Conservation (phyloP, 1,140 invertebrate species). For the Drosophila oshimai region DNA sequence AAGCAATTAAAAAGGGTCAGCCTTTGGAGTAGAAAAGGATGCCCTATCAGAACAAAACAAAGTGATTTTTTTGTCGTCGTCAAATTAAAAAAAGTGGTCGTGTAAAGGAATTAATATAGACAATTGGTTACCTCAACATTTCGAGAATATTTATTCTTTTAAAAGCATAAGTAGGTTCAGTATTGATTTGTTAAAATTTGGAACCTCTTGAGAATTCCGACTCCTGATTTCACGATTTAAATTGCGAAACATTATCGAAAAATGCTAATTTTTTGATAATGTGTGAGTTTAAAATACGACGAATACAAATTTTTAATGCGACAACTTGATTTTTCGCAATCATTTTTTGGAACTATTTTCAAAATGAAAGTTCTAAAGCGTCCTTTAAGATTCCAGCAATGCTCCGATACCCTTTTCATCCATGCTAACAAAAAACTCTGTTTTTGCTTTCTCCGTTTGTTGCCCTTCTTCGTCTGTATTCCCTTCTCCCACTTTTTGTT, state of each 20-base stretch:
- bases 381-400: not conserved
- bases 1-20: constrained; percentile 67
- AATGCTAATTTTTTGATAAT: too few species aligned
- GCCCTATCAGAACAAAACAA: constrained; percentile 8
- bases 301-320: too few species aligned
- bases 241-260: too few species aligned
- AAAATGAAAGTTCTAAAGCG: too few species aligned
- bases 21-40: constrained; percentile 20
- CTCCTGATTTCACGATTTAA: too few species aligned
- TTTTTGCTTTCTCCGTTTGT: constrained; percentile 17
- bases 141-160: too few species aligned
- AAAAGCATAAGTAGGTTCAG: too few species aligned
- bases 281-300: too few species aligned
- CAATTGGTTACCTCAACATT: not conserved
- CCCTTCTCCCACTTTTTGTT: constrained; percentile 33
- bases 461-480: not conserved
- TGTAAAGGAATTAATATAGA: not conserved
- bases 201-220: too few species aligned
- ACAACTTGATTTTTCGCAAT: too few species aligned
- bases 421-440: constrained; percentile 10
- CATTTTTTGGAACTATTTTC: not conserved
- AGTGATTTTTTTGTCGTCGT: constrained; percentile 10
- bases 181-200: too few species aligned
- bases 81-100: not conserved
- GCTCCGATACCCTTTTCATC: not conserved